Base-by-base conservation (phyloP, 2,888 invertebrate species). In the Deilephila porcellus region DNA sequence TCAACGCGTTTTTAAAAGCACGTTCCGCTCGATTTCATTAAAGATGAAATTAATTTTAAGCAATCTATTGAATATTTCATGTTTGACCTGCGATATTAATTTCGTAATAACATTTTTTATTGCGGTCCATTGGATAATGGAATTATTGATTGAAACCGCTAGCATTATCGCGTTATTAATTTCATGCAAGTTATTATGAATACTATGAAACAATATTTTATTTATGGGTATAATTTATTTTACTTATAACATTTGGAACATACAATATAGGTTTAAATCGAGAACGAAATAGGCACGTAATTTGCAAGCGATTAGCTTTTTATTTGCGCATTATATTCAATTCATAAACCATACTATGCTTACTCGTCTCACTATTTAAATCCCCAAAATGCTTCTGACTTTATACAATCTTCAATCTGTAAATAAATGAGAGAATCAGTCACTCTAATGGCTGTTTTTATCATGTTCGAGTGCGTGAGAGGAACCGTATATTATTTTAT, bases 401-500 rank as follows among this genome's bases (percentile, higher is more conserved):
- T 53, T 67, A 45, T 67, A 52, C 25, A 25, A 67, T 67, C 52
- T 45, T 67, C 45, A 29, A 67, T 45, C 11, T 25, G 52, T 25
- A 45, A 52, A 67, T 67, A 67, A 67, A 52, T 17, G 67, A 67
- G 14, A 52, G 17, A 29, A 67, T 67, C 45, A 67, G 25, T 67
- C 67, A 67, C 17, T 25, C 25, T 67, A 67, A 67, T 67, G 52
- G 67, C 45, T 67, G 25, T 45, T 52, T 67, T 67, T 67, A 67
- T 67, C 67, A 52, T 52, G 67, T 52, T 67, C 67, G 52, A 67
- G 25, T 67, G 45, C 4, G 67, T 52, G 25, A 17, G 20, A 14
- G 45, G 37, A 5, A 45, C 5, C 45, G 37, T 64, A 45, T 45
- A 64, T 45, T 45, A 64, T 64, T 64, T 37, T 56, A 56, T 17